phyloP scores from a whole-genome alignment of 1,140 invertebrate species.

The Melipona quadrifasciata region DNA sequence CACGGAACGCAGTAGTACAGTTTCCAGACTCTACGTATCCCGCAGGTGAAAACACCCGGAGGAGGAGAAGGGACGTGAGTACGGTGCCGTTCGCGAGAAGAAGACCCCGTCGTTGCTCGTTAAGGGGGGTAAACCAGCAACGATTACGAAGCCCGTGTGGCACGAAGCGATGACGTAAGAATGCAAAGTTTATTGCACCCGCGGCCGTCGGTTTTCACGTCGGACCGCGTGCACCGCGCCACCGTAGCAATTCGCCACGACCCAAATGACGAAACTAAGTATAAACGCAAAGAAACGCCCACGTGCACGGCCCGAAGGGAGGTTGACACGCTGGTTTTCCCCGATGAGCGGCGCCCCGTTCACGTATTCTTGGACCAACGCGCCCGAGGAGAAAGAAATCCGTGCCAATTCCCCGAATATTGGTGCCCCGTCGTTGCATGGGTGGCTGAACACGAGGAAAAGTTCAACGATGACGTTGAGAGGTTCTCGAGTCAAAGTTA shows the following conservation, averaged over 20 bases:
- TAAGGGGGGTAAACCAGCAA: background rate
- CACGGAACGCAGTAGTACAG: background rate
- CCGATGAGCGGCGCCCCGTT: conserved; percentile 22
- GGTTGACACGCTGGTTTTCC: conserved; percentile 66
- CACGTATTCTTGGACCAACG: conserved; percentile 54
- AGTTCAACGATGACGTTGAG: no score
- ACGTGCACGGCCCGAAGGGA: conserved; percentile 48
- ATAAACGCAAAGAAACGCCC: conserved; percentile 64
- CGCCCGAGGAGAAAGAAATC: conserved; percentile 39
- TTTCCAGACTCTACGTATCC: background rate
- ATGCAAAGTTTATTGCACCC: conserved; percentile 55
- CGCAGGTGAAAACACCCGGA: background rate
- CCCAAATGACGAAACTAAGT: conserved; percentile 69
- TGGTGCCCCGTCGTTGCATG: no score
- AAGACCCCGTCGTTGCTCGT: background rate
- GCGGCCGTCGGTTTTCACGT: conserved; percentile 34
- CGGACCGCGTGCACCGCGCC: conserved; percentile 29
- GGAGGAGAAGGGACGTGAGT: background rate
- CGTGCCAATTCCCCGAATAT: conserved; percentile 39
- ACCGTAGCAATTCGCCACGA: conserved; percentile 60
- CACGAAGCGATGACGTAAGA: conserved; percentile 42
- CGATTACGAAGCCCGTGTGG: conserved; percentile 20
- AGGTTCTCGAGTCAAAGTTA: no score
- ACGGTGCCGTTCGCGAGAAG: background rate
- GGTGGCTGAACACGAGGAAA: no score